Evolutionary conservation across 2,113 vertebrate genomes (phyloP).

Genomic region (Stegostoma tigrinum): DNA sequence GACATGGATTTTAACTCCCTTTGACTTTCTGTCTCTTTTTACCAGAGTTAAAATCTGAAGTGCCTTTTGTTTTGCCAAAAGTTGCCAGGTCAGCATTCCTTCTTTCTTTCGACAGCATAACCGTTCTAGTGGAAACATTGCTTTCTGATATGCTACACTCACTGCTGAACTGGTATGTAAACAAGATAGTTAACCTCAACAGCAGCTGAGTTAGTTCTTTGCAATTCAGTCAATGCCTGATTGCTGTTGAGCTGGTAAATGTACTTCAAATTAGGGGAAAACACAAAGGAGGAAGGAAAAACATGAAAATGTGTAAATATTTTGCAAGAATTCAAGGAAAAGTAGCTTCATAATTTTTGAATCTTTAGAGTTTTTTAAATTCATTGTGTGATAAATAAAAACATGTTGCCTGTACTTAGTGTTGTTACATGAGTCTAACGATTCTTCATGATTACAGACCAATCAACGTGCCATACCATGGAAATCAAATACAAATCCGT

Average conservation of each 20-base stretch:
- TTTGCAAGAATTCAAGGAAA: background rate
- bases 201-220: background rate
- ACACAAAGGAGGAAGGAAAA: background rate
- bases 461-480: conserved; percentile 55
- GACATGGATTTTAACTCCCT: too few relatives aligned
- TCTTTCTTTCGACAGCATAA: background rate
- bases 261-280: background rate
- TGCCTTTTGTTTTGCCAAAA: background rate
- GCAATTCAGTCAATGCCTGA: too few relatives aligned
- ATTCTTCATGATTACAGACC: conserved; percentile 44
- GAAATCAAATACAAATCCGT: conserved; percentile 59
- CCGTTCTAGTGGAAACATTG: background rate
- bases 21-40: too few relatives aligned
- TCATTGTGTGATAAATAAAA: background rate
- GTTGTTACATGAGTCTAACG: background rate
- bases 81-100: background rate
- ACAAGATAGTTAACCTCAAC: background rate
- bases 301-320: background rate
- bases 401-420: background rate
- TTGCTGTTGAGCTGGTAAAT: background rate
- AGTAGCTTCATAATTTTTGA: background rate
- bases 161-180: background rate
- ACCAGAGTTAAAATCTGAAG: too few relatives aligned
- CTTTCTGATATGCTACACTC: background rate
- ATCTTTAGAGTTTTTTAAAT: background rate